phyloP scores from a whole-genome alignment of 2,888 invertebrate genomes.

The Cremastobaeus sp. region DNA sequence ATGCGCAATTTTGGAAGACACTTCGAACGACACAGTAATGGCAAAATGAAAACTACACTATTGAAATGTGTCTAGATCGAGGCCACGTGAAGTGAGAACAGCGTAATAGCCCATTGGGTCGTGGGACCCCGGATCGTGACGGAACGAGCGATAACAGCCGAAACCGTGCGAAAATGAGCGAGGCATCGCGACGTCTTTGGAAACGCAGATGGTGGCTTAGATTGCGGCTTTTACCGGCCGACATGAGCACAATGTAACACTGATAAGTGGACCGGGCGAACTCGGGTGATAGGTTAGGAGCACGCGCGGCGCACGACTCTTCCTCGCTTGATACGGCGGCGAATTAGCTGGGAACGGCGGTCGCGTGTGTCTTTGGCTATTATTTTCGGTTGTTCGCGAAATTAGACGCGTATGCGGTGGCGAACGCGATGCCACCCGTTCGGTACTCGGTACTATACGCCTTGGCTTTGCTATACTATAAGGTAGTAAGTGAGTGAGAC shows the following conservation, averaged over 20 bases:
- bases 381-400: conserved; percentile 56
- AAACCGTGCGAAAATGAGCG: background rate
- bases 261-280: conserved; percentile 35
- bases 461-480: conserved; percentile 75
- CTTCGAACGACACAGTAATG: conserved; percentile 17
- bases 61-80: background rate
- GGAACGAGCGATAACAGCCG: conserved; percentile 1
- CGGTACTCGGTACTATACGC: conserved; percentile 72
- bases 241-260: conserved; percentile 40
- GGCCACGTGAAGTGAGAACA: background rate
- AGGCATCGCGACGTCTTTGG: background rate
- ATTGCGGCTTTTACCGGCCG: no score
- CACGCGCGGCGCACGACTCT: conserved; percentile 11
- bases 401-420: conserved; percentile 61
- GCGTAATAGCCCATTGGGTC: background rate
- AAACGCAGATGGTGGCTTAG: no score
- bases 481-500: conserved; percentile 75
- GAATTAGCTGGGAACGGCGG: conserved; percentile 22
- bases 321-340: conserved; percentile 14
- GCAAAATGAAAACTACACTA: conserved; percentile 18
- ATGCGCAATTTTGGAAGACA: conserved; percentile 24
- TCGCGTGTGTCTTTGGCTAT: conserved; percentile 53
- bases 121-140: no score
- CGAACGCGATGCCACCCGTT: conserved; percentile 69
- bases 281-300: conserved; percentile 43